Percentiles rank a stretch among this genome's conserved stretches.
These are phyloP conservation scores for Pyrrhia umbra DNA, from an alignment of 2,888 invertebrate genomes.

Conservation along the genomic window DNA sequence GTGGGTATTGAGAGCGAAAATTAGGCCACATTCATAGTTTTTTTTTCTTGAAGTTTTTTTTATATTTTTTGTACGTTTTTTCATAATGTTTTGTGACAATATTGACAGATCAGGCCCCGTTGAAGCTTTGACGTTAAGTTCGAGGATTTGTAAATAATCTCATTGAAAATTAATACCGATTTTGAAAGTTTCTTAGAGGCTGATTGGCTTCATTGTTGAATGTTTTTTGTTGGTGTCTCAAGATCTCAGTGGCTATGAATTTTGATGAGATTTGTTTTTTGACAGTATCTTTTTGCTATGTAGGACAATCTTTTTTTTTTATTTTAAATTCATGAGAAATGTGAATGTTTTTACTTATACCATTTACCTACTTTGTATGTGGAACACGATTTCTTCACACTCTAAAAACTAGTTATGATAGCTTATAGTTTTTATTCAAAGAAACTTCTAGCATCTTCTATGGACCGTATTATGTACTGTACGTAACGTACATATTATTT, in stretches of 20 bases:
- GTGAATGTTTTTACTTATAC: no score
- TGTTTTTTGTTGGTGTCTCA: slow-evolving; percentile 80
- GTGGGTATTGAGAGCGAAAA: slow-evolving; percentile 88
- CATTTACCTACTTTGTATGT: no score
- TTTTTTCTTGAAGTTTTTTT: slow-evolving; percentile 70
- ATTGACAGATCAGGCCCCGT: slow-evolving; percentile 86
- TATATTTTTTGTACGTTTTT: slow-evolving; percentile 56
- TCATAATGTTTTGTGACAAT: slow-evolving; percentile 87
- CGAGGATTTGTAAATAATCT: slow-evolving; percentile 88
- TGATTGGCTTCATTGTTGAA: slow-evolving; percentile 86
- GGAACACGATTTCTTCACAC: not conserved
- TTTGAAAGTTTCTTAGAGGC: slow-evolving; percentile 72
- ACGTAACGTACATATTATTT: not conserved
- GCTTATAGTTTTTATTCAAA: no score
- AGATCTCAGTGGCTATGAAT: slow-evolving; percentile 74
- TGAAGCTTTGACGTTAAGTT: slow-evolving; percentile 71
- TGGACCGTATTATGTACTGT: not conserved
- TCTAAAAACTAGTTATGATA: not conserved
- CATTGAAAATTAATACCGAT: slow-evolving; percentile 88
- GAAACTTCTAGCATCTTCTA: not conserved
- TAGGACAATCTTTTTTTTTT: slow-evolving; percentile 25
- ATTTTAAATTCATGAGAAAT: slow-evolving; percentile 8
- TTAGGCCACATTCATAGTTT: slow-evolving; percentile 87
- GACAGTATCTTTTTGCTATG: slow-evolving; percentile 6
- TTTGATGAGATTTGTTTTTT: slow-evolving; percentile 64